phyloP scores from a whole-genome alignment of 2,113 vertebrate genomes.

The Uria lomvia region DNA sequence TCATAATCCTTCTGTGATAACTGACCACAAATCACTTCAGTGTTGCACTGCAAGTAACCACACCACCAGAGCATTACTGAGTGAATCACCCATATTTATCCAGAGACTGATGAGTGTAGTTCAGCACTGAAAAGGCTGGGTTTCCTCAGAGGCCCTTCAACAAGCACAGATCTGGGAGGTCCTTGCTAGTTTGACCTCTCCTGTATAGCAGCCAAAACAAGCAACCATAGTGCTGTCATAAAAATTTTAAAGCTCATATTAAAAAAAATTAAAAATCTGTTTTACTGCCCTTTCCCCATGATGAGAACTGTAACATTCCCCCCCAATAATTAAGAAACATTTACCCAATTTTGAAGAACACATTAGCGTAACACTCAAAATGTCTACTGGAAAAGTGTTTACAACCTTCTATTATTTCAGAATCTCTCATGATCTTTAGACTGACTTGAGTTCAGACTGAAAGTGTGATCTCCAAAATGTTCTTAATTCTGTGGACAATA shows the following conservation, averaged over 20 bases:
- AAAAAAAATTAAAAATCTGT: neutral
- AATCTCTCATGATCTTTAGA: neutral
- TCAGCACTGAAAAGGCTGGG: neutral
- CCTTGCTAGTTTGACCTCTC: neutral
- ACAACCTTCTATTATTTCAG: neutral
- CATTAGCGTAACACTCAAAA: neutral
- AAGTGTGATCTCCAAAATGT: neutral
- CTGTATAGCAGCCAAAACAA: neutral
- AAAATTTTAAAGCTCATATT: neutral
- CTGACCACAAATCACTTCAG: neutral
- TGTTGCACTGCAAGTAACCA: accelerated
- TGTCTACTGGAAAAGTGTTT: neutral
- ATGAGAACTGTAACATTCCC: neutral
- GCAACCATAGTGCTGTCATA: neutral
- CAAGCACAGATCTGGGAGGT: neutral
- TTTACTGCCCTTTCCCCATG: neutral
- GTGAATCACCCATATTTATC: neutral
- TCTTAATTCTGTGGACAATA: neutral
- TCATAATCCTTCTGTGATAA: neutral
- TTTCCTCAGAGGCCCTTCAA: neutral
- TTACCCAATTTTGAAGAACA: neutral
- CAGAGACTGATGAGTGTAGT: neutral
- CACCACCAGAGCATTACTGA: neutral
- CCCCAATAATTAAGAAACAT: neutral
- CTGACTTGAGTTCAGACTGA: neutral